Evolutionary conservation across 2,113 vertebrate genomes (phyloP), one percentile per base, ranked within the genome.

Genomic region (Leucoraja erinaceus): DNA sequence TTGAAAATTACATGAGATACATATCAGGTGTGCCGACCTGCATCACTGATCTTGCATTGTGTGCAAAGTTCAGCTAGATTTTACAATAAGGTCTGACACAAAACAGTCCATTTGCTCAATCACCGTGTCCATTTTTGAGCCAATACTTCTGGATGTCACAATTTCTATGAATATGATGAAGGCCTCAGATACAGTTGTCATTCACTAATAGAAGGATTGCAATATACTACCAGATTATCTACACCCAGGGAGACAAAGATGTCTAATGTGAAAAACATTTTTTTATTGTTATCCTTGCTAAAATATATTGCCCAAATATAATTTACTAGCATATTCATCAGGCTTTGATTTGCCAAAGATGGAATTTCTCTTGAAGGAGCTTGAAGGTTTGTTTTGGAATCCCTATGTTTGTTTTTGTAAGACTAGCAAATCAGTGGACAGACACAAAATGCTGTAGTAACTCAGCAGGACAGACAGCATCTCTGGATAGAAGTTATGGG

Each of bases 1-100:
- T 66, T 83, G 79, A 83, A 83, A 59, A 83, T 83, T 25, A 56
- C 56, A 25, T 83, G 22, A 83, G 59, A 66, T 88, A n/a, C 83
- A 88, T 63, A 88, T 88, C 83, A 63, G 61, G 31, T 33, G 81
- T 56, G 61, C 56, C 61, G 28, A 88, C 59, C 83, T 88, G 16
- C 5, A 31, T 63, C 59, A 12, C 63, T 63, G 83, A 63, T 28
- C 61, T 88, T 88, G n/a, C 59, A 63, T 31, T 84, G 12, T 61
- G 14, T 63, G 1, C 83, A 88, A 88, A 33, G n/a, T 63, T 18
- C 83, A 31, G 59, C 81, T 88, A 66, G 63, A 31, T 66, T 88
- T 63, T n/a, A 56, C 28, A 18, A 12, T 14, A n/a, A 12, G 16
- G 59, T 33, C 59, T 14, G 18, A 33, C 20, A 72, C 14, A 20